phyloP scores from a whole-genome alignment of 2,888 invertebrate genomes.

The Copidosoma aretas region DNA sequence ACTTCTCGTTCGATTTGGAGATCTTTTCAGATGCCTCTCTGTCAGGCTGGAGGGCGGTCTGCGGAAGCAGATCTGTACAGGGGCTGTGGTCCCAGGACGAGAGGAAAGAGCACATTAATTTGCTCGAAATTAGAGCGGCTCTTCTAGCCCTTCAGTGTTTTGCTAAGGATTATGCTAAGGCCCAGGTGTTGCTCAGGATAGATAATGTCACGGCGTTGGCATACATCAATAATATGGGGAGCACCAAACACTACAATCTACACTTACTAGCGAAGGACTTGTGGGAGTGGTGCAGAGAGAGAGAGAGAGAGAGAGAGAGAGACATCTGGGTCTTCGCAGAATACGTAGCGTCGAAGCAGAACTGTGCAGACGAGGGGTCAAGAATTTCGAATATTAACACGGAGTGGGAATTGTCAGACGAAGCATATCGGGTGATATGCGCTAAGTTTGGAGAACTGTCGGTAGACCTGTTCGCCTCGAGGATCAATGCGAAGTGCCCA shows the following conservation, averaged over 20 bases:
- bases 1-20: background rate
- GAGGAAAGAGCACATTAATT: background rate
- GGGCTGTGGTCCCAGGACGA: background rate
- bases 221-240: constrained; percentile 1
- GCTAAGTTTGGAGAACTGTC: background rate
- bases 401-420: background rate
- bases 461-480: constrained; percentile 15
- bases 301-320: background rate
- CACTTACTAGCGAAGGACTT: background rate
- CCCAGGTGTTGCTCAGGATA: background rate
- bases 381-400: background rate
- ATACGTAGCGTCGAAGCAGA: background rate
- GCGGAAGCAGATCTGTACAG: background rate
- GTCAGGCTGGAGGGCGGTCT: background rate
- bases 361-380: background rate
- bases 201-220: constrained; percentile 5
- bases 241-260: background rate
- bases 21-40: background rate
- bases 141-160: background rate
- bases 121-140: background rate
- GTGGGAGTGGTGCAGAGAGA: background rate
- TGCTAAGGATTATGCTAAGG: background rate
- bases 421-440: background rate
- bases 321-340: background rate
- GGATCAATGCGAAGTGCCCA: background rate